Base-by-base conservation (phyloP, 2,888 invertebrate species). In the Pogonocherus hispidulus region DNA sequence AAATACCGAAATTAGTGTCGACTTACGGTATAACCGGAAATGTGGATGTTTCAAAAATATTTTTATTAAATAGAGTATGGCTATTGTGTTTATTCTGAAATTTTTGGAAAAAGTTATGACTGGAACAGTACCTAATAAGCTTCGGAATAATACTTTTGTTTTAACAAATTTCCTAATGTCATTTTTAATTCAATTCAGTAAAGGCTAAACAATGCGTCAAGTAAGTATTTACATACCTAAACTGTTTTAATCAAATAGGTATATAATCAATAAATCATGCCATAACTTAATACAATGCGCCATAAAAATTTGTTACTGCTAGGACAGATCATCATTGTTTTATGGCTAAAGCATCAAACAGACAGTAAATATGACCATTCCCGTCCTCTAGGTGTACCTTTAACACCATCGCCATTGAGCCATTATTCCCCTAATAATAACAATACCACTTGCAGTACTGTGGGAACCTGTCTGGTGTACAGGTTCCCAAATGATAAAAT, bases 401-500 rank as follows among this genome's bases (percentile, higher is more conserved):
- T 51, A 35, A 32, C 46, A 41, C 55, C 16, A 41, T 54, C 16
- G 11, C 63, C 56, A 66, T 70, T 70, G 46, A 67, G 57, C 59
- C 35, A 67, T 67, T 70, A 56, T 62, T 60, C 51, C 46, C 35
- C n/a, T n/a, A n/a, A 67, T 63, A 56, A 65, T 59, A 71, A 63
- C 56, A 69, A 63, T 46, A 57, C 59, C 67, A 72, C 72, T 72
- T 70, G 70, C 60, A 49, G 62, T 60, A 65, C 65, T 76, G 76
- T 76, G 76, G 71, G 76, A 76, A 76, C 71, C 66, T 65, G 63
- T 55, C 41, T 19, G 47, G 19, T 32, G 14, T 44, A 65, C 63
- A 67, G 65, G 68, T 73, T 73, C 76, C 69, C 76, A 75, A 75
- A 75, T 71, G 66, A 70, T 76, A 76, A 76, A 76, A 75, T 76